Evolutionary conservation across 2,113 vertebrate species (phyloP), one percentile per base, ranked within the genome.

Genomic region (cat (Felis catus)): DNA sequence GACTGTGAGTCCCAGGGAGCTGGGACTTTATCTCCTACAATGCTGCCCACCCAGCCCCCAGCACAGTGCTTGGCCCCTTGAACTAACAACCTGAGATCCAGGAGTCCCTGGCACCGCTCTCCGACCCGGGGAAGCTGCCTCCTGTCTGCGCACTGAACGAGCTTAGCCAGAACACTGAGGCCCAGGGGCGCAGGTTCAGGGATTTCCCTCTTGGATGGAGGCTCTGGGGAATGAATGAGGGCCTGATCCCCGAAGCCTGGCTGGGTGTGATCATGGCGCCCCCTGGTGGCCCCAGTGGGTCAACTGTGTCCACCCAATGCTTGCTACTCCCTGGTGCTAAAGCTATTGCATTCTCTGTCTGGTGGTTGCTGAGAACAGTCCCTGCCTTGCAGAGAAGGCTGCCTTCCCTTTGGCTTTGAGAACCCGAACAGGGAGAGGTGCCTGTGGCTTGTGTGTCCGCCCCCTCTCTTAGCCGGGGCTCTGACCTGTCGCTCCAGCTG

Each of bases 371-470:
- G n/a, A 58, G 25, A 82, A 73, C 19, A 70, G 83, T 33, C 21
- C 31, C 15, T 11, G 3, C 27, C 13, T 33, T 6, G 2, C 27
- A 83, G 85, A 63, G 55, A 71, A 70, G 18, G 13, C 25, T 51
- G 39, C n/a, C 63, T 68, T 78, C 31, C 80, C 58, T 68, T 94
- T 95, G 87, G 66, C n/a, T 95, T 89, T 78, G 70, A 89, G 84
- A 92, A 65, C 31, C 14, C 1, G 0, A 25, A 9, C 48, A n/a
- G 21, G 36, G 15, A 86, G 76, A 70, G 31, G 63, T 65, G 68
- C 1, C 7, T 39, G 29, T 41, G 33, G 33, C 61, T 91, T 58
- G 33, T 88, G 48, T 80, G 55, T 91, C 65, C 65, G 66, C n/a
- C 16, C 33, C 41, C 7, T 61, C 14, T 31, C 33, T 89, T 29